Evolutionary conservation across 2,797 vertebrate genomes (phyloP).

Genomic region (Dicrostonyx torquatus): DNA sequence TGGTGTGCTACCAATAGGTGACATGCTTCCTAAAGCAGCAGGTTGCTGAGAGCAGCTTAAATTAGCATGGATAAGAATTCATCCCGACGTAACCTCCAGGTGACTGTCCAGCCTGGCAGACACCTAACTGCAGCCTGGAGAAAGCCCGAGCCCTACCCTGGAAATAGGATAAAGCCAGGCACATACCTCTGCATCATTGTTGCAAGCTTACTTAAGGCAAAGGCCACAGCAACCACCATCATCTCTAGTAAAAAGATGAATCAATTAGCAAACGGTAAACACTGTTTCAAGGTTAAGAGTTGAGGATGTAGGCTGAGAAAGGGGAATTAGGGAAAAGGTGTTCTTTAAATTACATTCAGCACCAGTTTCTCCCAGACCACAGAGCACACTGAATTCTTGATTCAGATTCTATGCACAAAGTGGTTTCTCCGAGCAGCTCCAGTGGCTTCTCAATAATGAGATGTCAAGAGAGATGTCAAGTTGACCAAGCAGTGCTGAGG

Average conservation of each 20-base stretch:
- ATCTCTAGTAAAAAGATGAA: background rate
- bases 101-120: background rate
- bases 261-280: background rate
- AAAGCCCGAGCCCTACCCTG: background rate
- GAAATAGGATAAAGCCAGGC: background rate
- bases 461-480: background rate
- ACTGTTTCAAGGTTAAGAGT: background rate
- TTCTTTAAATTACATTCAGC: background rate
- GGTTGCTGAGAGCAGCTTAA: background rate
- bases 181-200: background rate
- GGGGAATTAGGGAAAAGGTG: background rate
- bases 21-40: background rate
- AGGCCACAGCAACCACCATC: background rate
- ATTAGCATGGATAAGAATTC: background rate
- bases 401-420: background rate
- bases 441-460: background rate
- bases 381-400: background rate
- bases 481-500: background rate
- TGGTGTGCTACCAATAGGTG: background rate
- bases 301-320: background rate
- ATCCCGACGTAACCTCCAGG: too few relatives aligned
- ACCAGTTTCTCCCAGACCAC: background rate
- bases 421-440: background rate
- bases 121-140: too few relatives aligned
- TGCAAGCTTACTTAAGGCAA: background rate